Base-by-base conservation (phyloP, 2,113 vertebrate species). In the Cromileptes altivelis region DNA sequence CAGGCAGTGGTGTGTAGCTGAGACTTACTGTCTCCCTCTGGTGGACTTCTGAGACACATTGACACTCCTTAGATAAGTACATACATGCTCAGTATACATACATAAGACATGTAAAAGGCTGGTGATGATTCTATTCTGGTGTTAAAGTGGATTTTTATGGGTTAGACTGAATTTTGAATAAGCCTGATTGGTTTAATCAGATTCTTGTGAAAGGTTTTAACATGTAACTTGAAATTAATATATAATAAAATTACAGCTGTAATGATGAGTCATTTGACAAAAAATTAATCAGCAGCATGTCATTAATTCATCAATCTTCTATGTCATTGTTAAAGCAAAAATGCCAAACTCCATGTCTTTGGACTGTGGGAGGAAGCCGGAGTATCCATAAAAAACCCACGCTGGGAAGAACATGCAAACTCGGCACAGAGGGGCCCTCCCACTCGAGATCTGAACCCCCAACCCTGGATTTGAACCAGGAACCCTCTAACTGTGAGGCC, bases 1-100 rank as follows among this genome's bases (percentile, higher is more conserved):
- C 49, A 70, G 67, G 13, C 33, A 12, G 19, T 12, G 40, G 12
- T 74, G 63, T n/a, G 49, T 27, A 4, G 25, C 4, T 40, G 15
- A 55, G 56, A 17, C 12, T 53, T 15, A 68, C 52, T 50, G 71
- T 58, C 67, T 73, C 87, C 80, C 83, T 71, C 87, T 89, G 18
- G 71, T 85, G 84, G 86, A 74, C 57, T 15, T 27, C 6, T 50
- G 10, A 53, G n/a, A 30, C 52, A 83, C 53, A 61, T 57, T 23
- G 17, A 60, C 23, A n/a, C 53, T 63, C 19, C 1, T 56, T n/a
- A 2, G 12, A 23, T 19, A 10, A 27, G 25, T 52, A 47, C 63
- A 61, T 13, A 71, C 63, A 10, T n/a, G 17, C 8, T 3, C 47
- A 49, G 13, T 1, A 62, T 4, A 18, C 42, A 49, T 25, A 17